Percentiles rank a stretch among this genome's conserved stretches.
Evolutionary conservation across 1,140 invertebrate genomes (phyloP).

Genomic region (Chironomus tepperi): DNA sequence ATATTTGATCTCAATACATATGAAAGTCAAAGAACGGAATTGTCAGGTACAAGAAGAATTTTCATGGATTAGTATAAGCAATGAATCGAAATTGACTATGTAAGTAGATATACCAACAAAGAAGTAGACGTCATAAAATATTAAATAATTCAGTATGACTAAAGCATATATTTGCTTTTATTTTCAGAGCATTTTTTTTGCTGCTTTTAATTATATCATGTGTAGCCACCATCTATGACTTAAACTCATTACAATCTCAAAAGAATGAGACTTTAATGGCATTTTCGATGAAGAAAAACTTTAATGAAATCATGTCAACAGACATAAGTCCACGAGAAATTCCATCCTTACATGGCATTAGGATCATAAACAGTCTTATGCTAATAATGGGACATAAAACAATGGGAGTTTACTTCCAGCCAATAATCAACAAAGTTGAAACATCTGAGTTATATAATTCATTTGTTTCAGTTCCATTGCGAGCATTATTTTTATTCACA

Average conservation of each 20-base stretch:
- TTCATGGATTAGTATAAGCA: constrained; percentile 31
- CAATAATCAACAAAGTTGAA: constrained; percentile 51
- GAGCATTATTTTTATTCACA: constrained; percentile 55
- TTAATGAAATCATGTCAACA: not conserved
- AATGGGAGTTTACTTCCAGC: constrained; percentile 54
- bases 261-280: not conserved
- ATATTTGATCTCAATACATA: constrained; percentile 44
- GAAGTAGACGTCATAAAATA: not conserved
- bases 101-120: constrained; percentile 31
- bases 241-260: not conserved
- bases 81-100: constrained; percentile 42
- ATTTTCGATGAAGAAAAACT: constrained; percentile 14
- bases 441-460: constrained; percentile 48
- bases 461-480: constrained; percentile 52
- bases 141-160: not conserved
- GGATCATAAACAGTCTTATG: constrained; percentile 52
- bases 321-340: constrained; percentile 43
- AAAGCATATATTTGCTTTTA: constrained; percentile 20
- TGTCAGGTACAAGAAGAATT: constrained; percentile 44
- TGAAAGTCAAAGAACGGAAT: constrained; percentile 50
- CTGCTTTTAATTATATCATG: constrained; percentile 33
- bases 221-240: constrained; percentile 37
- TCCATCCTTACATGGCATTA: constrained; percentile 49
- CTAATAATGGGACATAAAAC: constrained; percentile 54
- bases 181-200: constrained; percentile 37